Evolutionary conservation across 92 coral and sea anemone genomes (phyloP), one percentile per base, ranked within the genome.

Genomic region (Porites divaricata): DNA sequence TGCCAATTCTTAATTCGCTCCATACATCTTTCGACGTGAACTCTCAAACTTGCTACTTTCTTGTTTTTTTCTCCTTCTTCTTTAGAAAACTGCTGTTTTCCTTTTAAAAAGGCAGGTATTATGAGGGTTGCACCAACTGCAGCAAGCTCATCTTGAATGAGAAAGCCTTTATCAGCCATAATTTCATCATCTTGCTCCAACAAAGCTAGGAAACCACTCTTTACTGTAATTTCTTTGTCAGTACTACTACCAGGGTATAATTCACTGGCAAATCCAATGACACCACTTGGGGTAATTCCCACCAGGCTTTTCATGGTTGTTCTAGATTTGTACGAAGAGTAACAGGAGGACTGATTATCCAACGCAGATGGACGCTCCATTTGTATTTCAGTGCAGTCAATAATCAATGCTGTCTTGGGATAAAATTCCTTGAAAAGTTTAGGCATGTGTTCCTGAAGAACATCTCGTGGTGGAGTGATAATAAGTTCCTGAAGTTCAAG

Each of bases 271-370:
- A 86, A 72, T 49, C 74, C 52, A 23, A 79, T 49, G 11, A 82
- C 83, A 63, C 87, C 90, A 87, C 91, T 87, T 20, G 91, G 87
- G 52, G 81, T 87, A 2, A 81, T 87, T 49, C 91, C 91, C 26
- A 86, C 54, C 12, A 89, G 86, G 75, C 83, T 68, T 70, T 89
- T 89, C 90, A 85, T 85, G 59, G 90, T 86, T 67, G 84, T 89
- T 72, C 82, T 73, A 3, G 89, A 71, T 67, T 89, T 89, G 72
- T 89, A 89, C 13, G 82, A 72, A 20, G 87, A 89, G 67, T 86
- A 89, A 69, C 93, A 89, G 11, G 63, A 68, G 2, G 86, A 89
- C 67, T 89, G 93, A 7, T n/a, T 49, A 79, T 89, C 72, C 56
- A 89, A 28, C 12, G 74, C 28, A 22, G 92, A 85, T 1, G 92